These are phyloP conservation scores for Acanthornis magna DNA, from an alignment of 2,797 vertebrate genomes.

Conservation along the genomic window DNA sequence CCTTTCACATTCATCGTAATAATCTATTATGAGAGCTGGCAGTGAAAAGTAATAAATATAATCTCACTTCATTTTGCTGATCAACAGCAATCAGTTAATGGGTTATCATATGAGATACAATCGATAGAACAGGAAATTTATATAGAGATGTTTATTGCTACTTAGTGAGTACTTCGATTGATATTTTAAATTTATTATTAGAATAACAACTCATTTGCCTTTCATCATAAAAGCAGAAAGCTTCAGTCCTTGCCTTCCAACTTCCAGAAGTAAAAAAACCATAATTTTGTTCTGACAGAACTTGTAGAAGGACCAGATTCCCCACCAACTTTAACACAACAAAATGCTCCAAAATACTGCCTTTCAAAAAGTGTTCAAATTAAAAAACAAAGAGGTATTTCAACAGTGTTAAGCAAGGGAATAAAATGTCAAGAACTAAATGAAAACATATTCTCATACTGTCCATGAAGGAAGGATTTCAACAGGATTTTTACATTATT, in stretches of 20 bases:
- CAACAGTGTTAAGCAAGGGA: not conserved
- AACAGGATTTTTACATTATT: not conserved
- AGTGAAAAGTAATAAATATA: slow-evolving; percentile 31
- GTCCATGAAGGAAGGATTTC: not conserved
- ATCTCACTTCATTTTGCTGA: slow-evolving; percentile 29
- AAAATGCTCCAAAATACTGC: not conserved
- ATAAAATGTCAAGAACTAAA: not conserved
- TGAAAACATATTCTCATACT: not conserved
- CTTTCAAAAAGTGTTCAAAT: not conserved
- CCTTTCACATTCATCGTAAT: not conserved
- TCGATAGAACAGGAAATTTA: slow-evolving; percentile 45
- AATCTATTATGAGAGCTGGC: not conserved
- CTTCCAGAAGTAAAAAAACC: not conserved
- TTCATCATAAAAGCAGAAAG: slow-evolving; percentile 20
- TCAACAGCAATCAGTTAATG: slow-evolving; percentile 47
- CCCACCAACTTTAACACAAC: not conserved
- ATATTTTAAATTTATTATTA: slow-evolving; percentile 47
- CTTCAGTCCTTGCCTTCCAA: not conserved
- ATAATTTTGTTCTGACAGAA: not conserved
- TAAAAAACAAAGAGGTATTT: not conserved
- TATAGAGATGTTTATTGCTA: slow-evolving; percentile 27
- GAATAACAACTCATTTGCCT: slow-evolving; percentile 31
- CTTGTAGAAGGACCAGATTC: not conserved
- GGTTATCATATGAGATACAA: slow-evolving; percentile 17
- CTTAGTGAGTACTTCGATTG: slow-evolving; percentile 9